Percentiles rank a stretch among this genome's conserved stretches.
phyloP scores from a whole-genome alignment of 2,888 invertebrate species.

The Barypeithes pellucidus region DNA sequence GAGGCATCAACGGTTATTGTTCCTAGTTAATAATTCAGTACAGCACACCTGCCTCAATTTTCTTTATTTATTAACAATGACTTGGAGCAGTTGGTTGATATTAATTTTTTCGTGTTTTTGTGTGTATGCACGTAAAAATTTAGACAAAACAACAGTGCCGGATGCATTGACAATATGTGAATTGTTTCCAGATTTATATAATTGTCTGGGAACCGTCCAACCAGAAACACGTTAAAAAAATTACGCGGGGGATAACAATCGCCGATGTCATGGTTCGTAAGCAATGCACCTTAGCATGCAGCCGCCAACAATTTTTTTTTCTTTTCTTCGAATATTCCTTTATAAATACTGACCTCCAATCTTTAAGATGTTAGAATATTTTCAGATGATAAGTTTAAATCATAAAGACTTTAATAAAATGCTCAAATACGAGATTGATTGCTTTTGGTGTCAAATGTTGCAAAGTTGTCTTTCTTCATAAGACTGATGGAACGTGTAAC shows the following conservation, averaged over 20 bases:
- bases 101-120: conserved; percentile 40
- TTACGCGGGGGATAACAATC: conserved; percentile 51
- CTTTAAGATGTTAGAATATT: background rate
- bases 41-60: conserved; percentile 59
- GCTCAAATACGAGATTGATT: too few species aligned
- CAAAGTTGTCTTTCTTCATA: too few species aligned
- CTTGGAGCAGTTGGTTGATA: conserved; percentile 45
- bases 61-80: conserved; percentile 55
- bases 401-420: too few species aligned
- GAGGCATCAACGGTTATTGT: conserved; percentile 31
- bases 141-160: conserved; percentile 52
- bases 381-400: too few species aligned
- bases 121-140: conserved; percentile 44
- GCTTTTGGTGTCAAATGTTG: too few species aligned
- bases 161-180: conserved; percentile 60
- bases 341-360: conserved; percentile 6
- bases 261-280: conserved; percentile 50
- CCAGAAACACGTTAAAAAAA: conserved; percentile 52
- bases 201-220: conserved; percentile 57
- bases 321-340: background rate
- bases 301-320: conserved; percentile 33
- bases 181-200: conserved; percentile 61
- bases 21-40: conserved; percentile 46
- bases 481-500: background rate
- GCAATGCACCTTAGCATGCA: conserved; percentile 50